phyloP scores from a whole-genome alignment of 2,797 vertebrate species.

The Enoplosus armatus region DNA sequence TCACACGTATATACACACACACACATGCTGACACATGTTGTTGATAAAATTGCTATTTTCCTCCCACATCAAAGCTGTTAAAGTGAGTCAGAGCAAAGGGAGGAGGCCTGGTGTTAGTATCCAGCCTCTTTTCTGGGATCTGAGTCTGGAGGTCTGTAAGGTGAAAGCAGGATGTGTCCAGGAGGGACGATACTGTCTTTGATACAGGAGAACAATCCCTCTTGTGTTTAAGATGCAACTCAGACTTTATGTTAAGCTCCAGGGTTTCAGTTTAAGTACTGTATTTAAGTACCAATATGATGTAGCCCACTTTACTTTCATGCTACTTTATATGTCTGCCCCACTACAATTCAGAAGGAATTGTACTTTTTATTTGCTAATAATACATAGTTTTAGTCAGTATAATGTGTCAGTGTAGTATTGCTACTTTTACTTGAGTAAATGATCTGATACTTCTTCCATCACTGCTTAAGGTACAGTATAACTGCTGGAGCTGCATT shows the following conservation, averaged over 20 bases:
- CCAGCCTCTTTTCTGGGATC: slow-evolving; percentile 20
- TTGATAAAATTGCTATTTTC: slow-evolving; percentile 63
- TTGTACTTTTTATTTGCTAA: too few relatives aligned
- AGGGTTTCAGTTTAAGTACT: slow-evolving; percentile 5
- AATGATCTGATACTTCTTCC: too few relatives aligned
- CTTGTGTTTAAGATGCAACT: slow-evolving; percentile 15
- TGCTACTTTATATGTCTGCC: too few relatives aligned
- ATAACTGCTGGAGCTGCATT: too few relatives aligned
- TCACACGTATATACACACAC: neutral
- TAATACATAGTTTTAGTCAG: neutral
- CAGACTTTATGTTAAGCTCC: slow-evolving; percentile 1
- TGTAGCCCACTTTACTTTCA: too few relatives aligned
- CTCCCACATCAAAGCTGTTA: slow-evolving; percentile 45
- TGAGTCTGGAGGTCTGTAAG: slow-evolving; percentile 15
- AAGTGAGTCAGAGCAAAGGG: slow-evolving; percentile 41
- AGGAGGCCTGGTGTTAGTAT: slow-evolving; percentile 1
- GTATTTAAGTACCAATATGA: neutral
- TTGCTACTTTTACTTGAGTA: too few relatives aligned
- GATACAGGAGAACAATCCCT: slow-evolving; percentile 21
- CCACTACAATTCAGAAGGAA: too few relatives aligned
- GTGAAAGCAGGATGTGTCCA: slow-evolving; percentile 50
- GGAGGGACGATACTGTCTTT: slow-evolving; percentile 17
- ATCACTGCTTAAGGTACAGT: too few relatives aligned
- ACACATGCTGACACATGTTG: slow-evolving; percentile 60
- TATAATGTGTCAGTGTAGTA: too few relatives aligned